phyloP scores from a whole-genome alignment of 2,888 invertebrate species.

The Mimumesa dahlbomi region DNA sequence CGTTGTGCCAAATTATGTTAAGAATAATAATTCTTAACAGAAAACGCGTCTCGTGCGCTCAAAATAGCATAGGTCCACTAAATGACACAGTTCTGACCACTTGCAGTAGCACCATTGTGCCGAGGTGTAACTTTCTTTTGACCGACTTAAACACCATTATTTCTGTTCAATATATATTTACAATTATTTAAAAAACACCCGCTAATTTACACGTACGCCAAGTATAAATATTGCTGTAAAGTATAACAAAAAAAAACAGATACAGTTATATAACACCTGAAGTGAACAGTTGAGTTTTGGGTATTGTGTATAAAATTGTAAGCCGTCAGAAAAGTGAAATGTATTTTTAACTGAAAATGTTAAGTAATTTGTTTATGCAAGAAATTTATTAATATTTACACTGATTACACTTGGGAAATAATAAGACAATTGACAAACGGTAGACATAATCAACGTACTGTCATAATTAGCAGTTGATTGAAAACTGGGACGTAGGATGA shows the following conservation, averaged over 20 bases:
- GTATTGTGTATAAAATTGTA: too few species aligned
- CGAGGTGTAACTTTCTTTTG: constrained; percentile 11
- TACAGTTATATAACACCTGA: constrained; percentile 31
- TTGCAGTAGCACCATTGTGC: neutral
- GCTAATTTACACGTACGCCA: constrained; percentile 7
- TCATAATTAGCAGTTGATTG: constrained; percentile 17
- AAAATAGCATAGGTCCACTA: neutral
- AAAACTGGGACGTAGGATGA: constrained; percentile 7
- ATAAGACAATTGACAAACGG: constrained; percentile 33
- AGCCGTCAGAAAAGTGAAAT: too few species aligned
- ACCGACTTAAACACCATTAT: too few species aligned
- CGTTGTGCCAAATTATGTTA: constrained; percentile 43
- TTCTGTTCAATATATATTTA: neutral
- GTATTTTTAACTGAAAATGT: neutral
- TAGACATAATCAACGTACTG: constrained; percentile 16
- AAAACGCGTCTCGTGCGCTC: constrained; percentile 6
- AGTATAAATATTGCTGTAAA: constrained; percentile 38
- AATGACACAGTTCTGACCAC: constrained; percentile 9
- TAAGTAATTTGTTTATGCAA: neutral
- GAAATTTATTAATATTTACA: neutral
- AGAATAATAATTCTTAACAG: constrained; percentile 28
- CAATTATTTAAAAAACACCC: neutral
- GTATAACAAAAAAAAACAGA: constrained; percentile 1
- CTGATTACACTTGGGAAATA: neutral
- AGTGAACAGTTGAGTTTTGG: neutral